phyloP scores from a whole-genome alignment of 2,797 vertebrate genomes.

The Danio albolineatus region DNA sequence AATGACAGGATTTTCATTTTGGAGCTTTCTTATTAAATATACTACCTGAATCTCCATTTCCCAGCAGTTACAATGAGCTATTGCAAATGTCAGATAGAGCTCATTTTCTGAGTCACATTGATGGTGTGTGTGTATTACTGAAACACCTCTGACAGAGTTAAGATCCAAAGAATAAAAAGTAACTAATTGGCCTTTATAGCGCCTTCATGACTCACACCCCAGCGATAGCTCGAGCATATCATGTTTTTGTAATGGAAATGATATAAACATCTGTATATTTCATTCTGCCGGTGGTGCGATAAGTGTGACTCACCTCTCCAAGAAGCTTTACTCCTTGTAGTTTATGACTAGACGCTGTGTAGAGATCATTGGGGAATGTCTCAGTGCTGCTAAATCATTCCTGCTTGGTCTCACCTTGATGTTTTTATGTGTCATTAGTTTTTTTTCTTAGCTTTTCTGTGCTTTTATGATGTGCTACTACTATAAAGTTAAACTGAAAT shows the following conservation, averaged over 20 bases:
- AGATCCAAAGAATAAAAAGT: neutral
- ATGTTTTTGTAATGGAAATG: constrained; percentile 3
- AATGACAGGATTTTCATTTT: neutral
- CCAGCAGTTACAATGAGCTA: neutral
- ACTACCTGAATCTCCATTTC: neutral
- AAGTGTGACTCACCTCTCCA: constrained; percentile 29
- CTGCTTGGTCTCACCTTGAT: constrained; percentile 12
- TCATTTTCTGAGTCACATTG: neutral
- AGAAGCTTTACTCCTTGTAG: neutral
- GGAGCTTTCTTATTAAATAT: neutral
- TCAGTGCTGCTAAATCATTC: neutral
- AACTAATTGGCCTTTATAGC: neutral
- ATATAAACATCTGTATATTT: neutral
- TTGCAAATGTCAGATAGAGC: neutral
- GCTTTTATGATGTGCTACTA: neutral
- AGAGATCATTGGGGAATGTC: constrained; percentile 17
- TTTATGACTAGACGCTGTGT: neutral
- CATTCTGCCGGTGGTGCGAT: neutral
- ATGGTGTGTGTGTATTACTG: neutral
- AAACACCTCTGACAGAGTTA: neutral
- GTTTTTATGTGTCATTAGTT: neutral
- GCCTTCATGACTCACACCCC: neutral
- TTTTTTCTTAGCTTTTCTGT: neutral
- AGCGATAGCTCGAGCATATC: neutral
- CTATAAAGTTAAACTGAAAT: too few species aligned